phyloP scores from a whole-genome alignment of 1,140 invertebrate species.

The Caligus rogercresseyi region DNA sequence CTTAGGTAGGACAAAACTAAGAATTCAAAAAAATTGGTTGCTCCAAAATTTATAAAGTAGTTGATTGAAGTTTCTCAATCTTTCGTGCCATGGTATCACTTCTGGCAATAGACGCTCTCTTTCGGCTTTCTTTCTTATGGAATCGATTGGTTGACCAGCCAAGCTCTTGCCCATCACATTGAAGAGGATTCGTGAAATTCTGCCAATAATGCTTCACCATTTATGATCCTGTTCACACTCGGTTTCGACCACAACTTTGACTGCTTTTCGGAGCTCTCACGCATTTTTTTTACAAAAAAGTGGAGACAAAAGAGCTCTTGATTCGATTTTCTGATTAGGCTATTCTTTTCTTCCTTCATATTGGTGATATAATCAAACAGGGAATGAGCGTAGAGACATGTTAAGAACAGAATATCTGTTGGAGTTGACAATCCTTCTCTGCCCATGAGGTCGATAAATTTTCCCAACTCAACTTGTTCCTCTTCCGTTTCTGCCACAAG shows the following conservation, averaged over 20 bases:
- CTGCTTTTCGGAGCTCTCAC: not conserved
- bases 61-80: not conserved
- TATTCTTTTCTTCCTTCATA: not conserved
- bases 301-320: not conserved
- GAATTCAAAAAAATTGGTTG: too few species aligned
- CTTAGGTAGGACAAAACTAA: too few species aligned
- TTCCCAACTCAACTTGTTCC: too few species aligned
- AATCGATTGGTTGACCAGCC: not conserved
- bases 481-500: too few species aligned
- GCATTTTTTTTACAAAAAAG: not conserved
- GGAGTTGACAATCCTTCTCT: not conserved
- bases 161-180: constrained; percentile 1
- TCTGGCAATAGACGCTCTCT: not conserved
- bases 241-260: not conserved
- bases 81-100: not conserved
- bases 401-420: not conserved
- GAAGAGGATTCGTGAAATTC: not conserved
- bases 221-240: not conserved
- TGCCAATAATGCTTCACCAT: not conserved
- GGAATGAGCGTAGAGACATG: not conserved
- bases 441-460: too few species aligned
- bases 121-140: not conserved
- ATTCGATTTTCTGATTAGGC: not conserved
- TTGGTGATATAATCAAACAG: not conserved
- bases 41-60: too few species aligned